These are phyloP conservation scores for Proctacanthus coquilletti DNA, from an alignment of 1,140 invertebrate genomes.

Conservation along the genomic window DNA sequence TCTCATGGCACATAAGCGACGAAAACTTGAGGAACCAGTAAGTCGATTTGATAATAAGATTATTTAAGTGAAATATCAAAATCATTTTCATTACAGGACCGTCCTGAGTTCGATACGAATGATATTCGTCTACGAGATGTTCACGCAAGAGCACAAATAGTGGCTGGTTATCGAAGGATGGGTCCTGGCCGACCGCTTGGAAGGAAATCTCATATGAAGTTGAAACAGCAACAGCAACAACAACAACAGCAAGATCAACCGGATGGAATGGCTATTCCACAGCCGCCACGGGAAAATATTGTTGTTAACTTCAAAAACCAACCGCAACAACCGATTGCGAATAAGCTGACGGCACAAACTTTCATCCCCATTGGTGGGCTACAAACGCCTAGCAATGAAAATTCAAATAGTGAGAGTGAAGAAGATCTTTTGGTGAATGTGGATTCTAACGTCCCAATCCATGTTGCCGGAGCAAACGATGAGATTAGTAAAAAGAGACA, in stretches of 20 bases:
- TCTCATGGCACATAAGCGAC: slow-evolving; percentile 45
- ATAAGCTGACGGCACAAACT: too few relatives aligned
- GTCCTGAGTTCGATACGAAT: slow-evolving; percentile 28
- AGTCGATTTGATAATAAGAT: slow-evolving; percentile 17
- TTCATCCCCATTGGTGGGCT: too few relatives aligned
- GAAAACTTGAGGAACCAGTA: slow-evolving; percentile 40
- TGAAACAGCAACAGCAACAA: not conserved
- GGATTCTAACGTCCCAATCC: not conserved
- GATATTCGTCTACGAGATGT: slow-evolving; percentile 23
- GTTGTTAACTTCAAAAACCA: not conserved
- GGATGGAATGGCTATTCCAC: not conserved
- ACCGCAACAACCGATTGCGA: not conserved
- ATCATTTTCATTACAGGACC: slow-evolving; percentile 25
- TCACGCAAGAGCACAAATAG: slow-evolving; percentile 22
- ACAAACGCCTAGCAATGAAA: too few relatives aligned
- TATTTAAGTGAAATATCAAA: too few relatives aligned
- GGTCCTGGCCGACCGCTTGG: not conserved
- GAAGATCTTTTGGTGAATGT: not conserved
- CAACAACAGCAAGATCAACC: not conserved
- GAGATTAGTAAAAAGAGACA: slow-evolving; percentile 9
- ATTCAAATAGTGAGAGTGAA: slow-evolving; percentile 3
- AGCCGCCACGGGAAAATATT: not conserved
- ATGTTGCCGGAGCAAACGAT: not conserved
- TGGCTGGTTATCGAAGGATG: slow-evolving; percentile 21
- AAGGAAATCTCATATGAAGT: not conserved